These are phyloP conservation scores for Propsilocerus akamusi DNA, from an alignment of 1,140 invertebrate genomes.

Conservation along the genomic window DNA sequence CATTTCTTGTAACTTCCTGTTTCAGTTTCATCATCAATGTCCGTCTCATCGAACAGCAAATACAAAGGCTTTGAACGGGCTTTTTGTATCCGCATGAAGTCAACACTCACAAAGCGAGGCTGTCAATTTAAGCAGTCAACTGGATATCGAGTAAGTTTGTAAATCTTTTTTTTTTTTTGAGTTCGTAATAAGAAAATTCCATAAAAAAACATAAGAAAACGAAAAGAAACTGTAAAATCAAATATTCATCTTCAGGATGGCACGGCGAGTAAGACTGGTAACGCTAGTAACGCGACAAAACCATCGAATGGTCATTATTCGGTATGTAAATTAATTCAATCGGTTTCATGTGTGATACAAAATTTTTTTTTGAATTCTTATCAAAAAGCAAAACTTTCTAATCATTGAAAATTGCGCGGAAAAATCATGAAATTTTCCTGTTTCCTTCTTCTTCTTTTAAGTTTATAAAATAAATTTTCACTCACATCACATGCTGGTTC, in stretches of 20 bases:
- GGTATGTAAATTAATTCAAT: not conserved
- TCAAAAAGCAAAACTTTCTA: too few relatives aligned
- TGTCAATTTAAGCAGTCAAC: constrained; percentile 91
- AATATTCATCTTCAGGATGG: not conserved
- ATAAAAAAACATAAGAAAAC: not conserved
- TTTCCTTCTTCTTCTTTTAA: too few relatives aligned
- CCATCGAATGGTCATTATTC: not conserved
- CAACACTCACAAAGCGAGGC: constrained; percentile 88
- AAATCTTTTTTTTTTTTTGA: not conserved
- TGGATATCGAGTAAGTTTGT: constrained; percentile 77
- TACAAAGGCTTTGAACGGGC: constrained; percentile 79
- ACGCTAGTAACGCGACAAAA: not conserved
- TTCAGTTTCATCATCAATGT: constrained; percentile 76
- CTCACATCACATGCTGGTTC: too few relatives aligned
- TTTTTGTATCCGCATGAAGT: constrained; percentile 95
- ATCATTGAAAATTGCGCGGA: too few relatives aligned
- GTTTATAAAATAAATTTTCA: too few relatives aligned
- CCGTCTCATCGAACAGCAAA: constrained; percentile 44
- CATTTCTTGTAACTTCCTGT: constrained; percentile 14
- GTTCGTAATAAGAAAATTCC: not conserved
- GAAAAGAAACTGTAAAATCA: not conserved
- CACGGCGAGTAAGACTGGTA: not conserved
- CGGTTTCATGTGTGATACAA: too few relatives aligned
- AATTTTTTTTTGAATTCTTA: too few relatives aligned
- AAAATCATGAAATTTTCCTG: too few relatives aligned